phyloP scores from a whole-genome alignment of 2,888 invertebrate genomes.

The Strigamia crassipes region DNA sequence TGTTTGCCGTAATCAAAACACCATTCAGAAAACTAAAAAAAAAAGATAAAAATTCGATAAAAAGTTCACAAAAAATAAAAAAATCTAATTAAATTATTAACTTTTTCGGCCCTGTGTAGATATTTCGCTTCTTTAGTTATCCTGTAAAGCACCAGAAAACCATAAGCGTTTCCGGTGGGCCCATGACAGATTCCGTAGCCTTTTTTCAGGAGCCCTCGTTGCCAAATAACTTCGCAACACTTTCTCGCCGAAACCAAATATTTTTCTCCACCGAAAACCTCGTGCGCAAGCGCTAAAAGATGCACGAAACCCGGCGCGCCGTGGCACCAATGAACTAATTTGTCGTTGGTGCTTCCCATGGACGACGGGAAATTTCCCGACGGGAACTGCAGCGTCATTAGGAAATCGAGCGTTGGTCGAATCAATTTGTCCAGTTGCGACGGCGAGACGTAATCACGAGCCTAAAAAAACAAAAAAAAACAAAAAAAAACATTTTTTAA shows the following conservation, averaged over 20 bases:
- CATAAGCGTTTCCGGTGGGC: constrained; percentile 83
- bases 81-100: constrained; percentile 51
- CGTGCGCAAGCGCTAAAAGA: constrained; percentile 66
- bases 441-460: constrained; percentile 48
- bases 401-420: constrained; percentile 59
- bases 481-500: no score
- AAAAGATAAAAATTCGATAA: constrained; percentile 20
- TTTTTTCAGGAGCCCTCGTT: constrained; percentile 76
- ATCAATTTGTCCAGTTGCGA: constrained; percentile 54
- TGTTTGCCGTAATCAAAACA: constrained; percentile 73
- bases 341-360: constrained; percentile 70
- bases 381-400: constrained; percentile 58
- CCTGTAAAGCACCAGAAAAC: constrained; percentile 77
- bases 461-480: constrained; percentile 49
- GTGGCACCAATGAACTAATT: constrained; percentile 90
- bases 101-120: constrained; percentile 70
- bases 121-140: constrained; percentile 74
- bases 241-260: constrained; percentile 72
- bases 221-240: constrained; percentile 80
- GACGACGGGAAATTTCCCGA: constrained; percentile 72
- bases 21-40: constrained; percentile 75
- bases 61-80: not conserved
- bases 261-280: constrained; percentile 69
- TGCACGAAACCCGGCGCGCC: constrained; percentile 87
- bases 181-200: constrained; percentile 90